Percentiles rank a stretch among this genome's conserved stretches.
These are phyloP conservation scores for Chiridota heheva DNA, from an alignment of 35 echinoderm and acorn worm species.

Conservation along the genomic window DNA sequence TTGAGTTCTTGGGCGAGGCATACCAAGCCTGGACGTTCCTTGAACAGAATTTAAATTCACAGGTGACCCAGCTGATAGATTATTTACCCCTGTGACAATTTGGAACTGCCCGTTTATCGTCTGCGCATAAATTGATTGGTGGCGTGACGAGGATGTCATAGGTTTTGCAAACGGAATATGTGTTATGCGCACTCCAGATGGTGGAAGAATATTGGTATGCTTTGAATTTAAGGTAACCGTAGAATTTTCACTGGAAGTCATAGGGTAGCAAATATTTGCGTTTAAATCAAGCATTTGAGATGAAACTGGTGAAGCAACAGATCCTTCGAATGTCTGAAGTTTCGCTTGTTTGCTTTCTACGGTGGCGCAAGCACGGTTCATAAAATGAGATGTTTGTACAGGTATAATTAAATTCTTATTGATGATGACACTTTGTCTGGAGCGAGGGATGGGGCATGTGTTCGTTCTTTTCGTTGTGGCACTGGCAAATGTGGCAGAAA, in stretches of 20 bases:
- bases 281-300: too few species aligned
- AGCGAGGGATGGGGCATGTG: too few species aligned
- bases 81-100: slow-evolving; percentile 12
- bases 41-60: neutral
- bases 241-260: neutral
- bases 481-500: too few species aligned
- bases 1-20: slow-evolving; percentile 6
- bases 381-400: too few species aligned
- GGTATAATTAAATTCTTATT: too few species aligned
- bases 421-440: too few species aligned
- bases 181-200: slow-evolving; percentile 88
- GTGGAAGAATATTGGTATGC: slow-evolving; percentile 49
- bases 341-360: too few species aligned
- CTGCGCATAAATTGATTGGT: slow-evolving; percentile 15
- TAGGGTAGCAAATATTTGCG: too few species aligned
- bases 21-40: neutral
- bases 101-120: slow-evolving; percentile 17
- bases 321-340: too few species aligned
- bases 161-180: slow-evolving; percentile 71
- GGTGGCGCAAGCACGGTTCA: too few species aligned
- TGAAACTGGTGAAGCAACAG: too few species aligned
- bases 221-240: neutral
- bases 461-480: too few species aligned
- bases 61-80: neutral
- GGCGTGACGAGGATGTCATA: neutral